A percentile compares a stretch with the other conserved stretches of the same genome.
These are phyloP conservation scores for Brienomyrus longianalis DNA, from an alignment of 2,113 vertebrate species.

Conservation along the genomic window DNA sequence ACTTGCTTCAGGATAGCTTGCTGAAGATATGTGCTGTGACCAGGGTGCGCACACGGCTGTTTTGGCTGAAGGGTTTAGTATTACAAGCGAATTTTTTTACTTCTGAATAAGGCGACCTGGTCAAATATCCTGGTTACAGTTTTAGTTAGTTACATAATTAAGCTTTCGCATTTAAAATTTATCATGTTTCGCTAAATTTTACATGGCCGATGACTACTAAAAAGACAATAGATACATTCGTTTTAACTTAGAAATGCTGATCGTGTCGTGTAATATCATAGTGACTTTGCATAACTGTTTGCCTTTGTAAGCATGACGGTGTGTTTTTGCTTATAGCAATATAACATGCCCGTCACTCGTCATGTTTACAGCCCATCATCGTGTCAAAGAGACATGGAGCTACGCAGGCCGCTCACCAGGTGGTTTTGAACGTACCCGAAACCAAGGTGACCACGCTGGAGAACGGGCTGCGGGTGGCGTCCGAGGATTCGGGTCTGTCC, in stretches of 20 bases:
- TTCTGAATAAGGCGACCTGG: background rate
- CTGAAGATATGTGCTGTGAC: conserved; percentile 30
- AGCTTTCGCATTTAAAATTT: background rate
- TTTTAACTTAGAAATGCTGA: background rate
- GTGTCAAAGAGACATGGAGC: conserved; percentile 54
- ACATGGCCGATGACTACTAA: background rate
- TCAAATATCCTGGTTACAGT: background rate
- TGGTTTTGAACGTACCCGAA: conserved; percentile 85
- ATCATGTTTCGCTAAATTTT: background rate
- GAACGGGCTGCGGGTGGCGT: conserved; percentile 87
- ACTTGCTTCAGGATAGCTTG: conserved; percentile 40
- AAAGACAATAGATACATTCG: background rate
- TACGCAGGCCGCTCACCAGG: conserved; percentile 64
- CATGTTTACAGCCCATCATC: conserved; percentile 37
- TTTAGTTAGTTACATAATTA: background rate
- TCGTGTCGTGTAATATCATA: background rate
- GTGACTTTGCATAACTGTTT: background rate
- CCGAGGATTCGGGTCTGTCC: conserved; percentile 85
- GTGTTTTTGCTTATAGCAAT: background rate
- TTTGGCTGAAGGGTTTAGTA: background rate
- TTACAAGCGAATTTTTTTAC: background rate
- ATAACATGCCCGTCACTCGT: background rate
- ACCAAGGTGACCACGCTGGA: conserved; percentile 79
- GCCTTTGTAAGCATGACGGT: background rate
- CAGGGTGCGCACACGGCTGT: conserved; percentile 38